Evolutionary conservation across 2,113 vertebrate species (phyloP).

Genomic region (Ophiodon elongatus): DNA sequence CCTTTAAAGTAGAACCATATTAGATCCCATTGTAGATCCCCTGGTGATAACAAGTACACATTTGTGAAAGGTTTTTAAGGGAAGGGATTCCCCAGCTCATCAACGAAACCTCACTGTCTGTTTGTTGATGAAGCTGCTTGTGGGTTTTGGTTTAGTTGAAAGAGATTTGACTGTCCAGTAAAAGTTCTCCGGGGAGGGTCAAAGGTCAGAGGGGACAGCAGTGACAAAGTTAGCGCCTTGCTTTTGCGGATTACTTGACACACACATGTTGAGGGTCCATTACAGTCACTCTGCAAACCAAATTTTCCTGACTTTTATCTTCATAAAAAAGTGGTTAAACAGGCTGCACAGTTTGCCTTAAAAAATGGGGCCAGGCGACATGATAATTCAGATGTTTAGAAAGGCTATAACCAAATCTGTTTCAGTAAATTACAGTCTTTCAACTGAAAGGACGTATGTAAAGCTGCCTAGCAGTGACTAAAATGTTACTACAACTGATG

Average conservation of each 20-base stretch:
- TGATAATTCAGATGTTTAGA: neutral
- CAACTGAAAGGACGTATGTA: neutral
- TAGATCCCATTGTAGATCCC: conserved; percentile 4
- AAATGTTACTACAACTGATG: neutral
- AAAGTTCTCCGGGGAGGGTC: neutral
- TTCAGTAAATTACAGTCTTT: neutral
- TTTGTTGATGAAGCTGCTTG: conserved; percentile 31
- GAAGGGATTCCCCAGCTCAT: conserved; percentile 16
- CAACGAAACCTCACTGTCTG: neutral
- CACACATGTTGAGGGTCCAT: neutral
- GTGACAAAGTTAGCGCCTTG: neutral
- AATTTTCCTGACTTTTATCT: neutral
- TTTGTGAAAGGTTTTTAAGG: conserved; percentile 13
- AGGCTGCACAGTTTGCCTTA: neutral
- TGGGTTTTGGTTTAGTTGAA: conserved; percentile 23
- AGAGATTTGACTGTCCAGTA: neutral
- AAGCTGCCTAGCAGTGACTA: neutral
- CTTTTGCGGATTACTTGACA: neutral
- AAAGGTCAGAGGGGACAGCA: neutral
- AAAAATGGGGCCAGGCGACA: neutral
- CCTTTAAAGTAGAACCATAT: neutral
- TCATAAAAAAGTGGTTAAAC: no score
- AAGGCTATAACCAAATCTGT: neutral
- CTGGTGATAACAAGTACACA: conserved; percentile 20
- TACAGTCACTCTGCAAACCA: neutral